Evolutionary conservation across 1,140 invertebrate genomes (phyloP).

Genomic region (Sminthurinus signatus): DNA sequence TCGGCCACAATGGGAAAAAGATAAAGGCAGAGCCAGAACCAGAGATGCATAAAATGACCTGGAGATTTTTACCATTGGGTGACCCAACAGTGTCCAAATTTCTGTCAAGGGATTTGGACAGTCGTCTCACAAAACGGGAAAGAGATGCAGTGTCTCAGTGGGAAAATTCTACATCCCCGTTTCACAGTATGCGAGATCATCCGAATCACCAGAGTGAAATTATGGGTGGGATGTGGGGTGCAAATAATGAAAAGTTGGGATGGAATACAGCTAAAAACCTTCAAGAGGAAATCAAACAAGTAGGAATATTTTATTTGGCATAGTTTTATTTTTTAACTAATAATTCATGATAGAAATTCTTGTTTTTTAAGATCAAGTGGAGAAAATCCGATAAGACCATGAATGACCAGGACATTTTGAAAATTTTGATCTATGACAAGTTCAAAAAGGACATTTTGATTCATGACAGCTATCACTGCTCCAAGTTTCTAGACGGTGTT

Average conservation of each 20-base stretch:
- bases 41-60: no score
- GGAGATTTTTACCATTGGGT: slow-evolving; percentile 38
- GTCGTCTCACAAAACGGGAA: slow-evolving; percentile 29
- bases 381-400: not conserved
- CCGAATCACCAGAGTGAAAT: slow-evolving; percentile 14
- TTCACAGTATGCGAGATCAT: slow-evolving; percentile 42
- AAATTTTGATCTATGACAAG: not conserved
- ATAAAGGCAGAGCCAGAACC: no score
- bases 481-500: not conserved
- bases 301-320: no score
- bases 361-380: not conserved
- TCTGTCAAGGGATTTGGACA: slow-evolving; percentile 38
- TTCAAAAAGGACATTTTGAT: not conserved
- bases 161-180: slow-evolving; percentile 32
- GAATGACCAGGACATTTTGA: slow-evolving; percentile 9
- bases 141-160: slow-evolving; percentile 39
- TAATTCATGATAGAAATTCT: no score
- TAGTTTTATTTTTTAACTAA: no score
- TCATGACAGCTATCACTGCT: slow-evolving; percentile 22
- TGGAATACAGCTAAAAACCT: not conserved
- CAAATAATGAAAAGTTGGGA: not conserved
- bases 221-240: slow-evolving; percentile 22
- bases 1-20: no score
- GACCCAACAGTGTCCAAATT: slow-evolving; percentile 39
- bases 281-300: no score